Base-by-base conservation (phyloP, 2,888 invertebrate species). In the Apotomis turbidana region DNA sequence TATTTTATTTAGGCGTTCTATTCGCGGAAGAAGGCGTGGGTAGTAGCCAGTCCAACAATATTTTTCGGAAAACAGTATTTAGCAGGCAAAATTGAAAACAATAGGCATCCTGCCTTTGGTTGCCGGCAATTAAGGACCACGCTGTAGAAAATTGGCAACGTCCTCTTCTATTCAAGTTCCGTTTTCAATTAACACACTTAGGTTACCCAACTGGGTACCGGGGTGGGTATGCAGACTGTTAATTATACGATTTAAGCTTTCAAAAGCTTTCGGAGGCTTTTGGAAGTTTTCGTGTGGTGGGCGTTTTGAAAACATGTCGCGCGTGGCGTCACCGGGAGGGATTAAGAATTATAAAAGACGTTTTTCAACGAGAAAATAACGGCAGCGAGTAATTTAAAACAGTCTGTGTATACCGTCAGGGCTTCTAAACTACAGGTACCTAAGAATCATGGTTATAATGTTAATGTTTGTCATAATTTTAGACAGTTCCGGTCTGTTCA, bases 121-220 rank as follows among this genome's bases (percentile, higher is more conserved):
- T 69, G n/a, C 44, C 54, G 27, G 8, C 44, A 70, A 66, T 71
- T 71, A 60, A 66, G 60, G 54, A 49, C n/a, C 15, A 44, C 52
- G 13, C 36, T 60, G 66, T 66, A 46, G 36, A 60, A 70, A 71
- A 71, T 71, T 71, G 54, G 54, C 66, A 60, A 66, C 66, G 52
- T 70, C 52, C 54, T 66, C 64, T 52, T 9, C 66, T 60, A 71
- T 36, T 71, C 49, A 67, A 71, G 49, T 67, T 71, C 71, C 61
- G 61, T 67, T 67, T 68, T 57, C 71, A 71, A 68, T 71, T 71
- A 71, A 71, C 71, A 61, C 67, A 71, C 67, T 71, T 62, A 57
- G 71, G 67, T 49, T 62, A 60, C 67, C 67, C 67, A 68, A 67
- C 61, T 62, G 61, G 55, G 71, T 62, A 57, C 67, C 67, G 57